A percentile compares a stretch with the other conserved stretches of the same genome.
phyloP scores from a whole-genome alignment of 2,113 vertebrate species.

The Elanoides forficatus region DNA sequence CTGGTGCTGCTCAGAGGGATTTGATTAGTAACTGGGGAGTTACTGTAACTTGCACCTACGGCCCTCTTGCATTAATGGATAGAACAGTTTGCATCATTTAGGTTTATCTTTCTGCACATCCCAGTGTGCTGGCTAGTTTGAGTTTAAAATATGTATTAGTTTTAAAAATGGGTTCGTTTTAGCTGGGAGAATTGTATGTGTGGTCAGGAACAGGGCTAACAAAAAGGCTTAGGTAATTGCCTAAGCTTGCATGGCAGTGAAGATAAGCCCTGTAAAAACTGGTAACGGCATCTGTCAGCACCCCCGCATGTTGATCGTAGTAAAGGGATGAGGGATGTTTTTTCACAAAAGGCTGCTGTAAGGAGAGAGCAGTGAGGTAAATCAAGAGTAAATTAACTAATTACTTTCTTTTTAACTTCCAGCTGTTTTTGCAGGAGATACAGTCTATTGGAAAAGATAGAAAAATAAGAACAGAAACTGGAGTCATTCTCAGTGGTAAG shows the following conservation, averaged over 20 bases:
- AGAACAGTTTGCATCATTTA: background rate
- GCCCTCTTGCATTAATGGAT: background rate
- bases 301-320: accelerated
- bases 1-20: background rate
- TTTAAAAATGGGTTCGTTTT: background rate
- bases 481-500: background rate
- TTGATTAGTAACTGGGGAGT: background rate
- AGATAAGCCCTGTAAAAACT: background rate
- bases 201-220: background rate
- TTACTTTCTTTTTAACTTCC: background rate
- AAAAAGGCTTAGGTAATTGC: background rate
- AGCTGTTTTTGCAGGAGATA: background rate
- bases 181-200: background rate
- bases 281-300: background rate
- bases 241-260: background rate
- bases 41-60: accelerated
- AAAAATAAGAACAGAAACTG: background rate
- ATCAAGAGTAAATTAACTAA: background rate
- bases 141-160: background rate
- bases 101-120: background rate
- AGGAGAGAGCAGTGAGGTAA: background rate
- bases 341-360: background rate
- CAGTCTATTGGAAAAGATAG: background rate
- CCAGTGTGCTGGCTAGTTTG: background rate
- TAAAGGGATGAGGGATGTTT: background rate